These are phyloP conservation scores for Cebus imitator DNA, from an alignment of 2,113 vertebrate genomes.

Conservation along the genomic window DNA sequence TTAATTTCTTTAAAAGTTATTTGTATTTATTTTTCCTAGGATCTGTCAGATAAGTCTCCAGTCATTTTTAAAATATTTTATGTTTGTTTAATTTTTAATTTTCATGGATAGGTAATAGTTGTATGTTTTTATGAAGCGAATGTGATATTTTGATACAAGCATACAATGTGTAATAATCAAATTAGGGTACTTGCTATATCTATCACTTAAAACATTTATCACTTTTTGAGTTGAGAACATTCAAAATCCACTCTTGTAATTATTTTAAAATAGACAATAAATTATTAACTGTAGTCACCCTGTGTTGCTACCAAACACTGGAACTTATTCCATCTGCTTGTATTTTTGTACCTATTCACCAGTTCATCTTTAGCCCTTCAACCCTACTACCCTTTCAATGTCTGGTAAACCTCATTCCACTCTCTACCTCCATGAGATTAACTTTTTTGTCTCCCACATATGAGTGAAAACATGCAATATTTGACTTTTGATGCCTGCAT, in stretches of 20 bases:
- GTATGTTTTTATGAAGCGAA: neutral
- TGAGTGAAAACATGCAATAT: neutral
- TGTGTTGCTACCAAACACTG: neutral
- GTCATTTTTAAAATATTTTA: neutral
- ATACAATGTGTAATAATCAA: neutral
- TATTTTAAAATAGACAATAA: neutral
- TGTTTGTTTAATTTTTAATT: neutral
- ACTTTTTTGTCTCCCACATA: neutral
- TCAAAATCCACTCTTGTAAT: neutral
- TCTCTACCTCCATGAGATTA: neutral
- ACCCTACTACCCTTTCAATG: neutral
- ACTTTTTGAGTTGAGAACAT: neutral
- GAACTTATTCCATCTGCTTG: neutral
- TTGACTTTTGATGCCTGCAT: neutral
- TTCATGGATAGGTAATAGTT: neutral
- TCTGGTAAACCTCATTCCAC: neutral
- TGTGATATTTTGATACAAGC: neutral
- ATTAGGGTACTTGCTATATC: neutral
- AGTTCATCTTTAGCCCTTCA: neutral
- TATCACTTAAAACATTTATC: neutral
- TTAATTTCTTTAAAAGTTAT: neutral
- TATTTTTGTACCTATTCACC: neutral
- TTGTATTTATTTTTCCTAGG: neutral
- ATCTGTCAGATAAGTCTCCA: neutral
- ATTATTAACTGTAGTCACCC: neutral